A percentile compares a stretch with the other conserved stretches of the same genome.
phyloP scores from a whole-genome alignment of 2,797 vertebrate species.

The Hippopotamyrus pictus region DNA sequence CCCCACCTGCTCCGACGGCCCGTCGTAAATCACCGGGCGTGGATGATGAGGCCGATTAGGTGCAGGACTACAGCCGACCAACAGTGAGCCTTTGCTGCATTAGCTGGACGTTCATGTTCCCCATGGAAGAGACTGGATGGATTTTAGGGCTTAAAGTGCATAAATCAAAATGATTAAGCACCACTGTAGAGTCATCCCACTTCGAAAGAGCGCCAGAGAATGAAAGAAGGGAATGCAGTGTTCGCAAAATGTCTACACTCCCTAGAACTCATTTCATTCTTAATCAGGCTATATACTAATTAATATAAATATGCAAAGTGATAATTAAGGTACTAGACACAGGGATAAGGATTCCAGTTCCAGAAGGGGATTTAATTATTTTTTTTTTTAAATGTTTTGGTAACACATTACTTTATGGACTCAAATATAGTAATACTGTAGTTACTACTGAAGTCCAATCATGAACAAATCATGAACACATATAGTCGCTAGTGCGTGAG shows the following conservation, averaged over 20 bases:
- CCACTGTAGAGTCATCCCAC: neutral
- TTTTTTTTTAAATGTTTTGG: neutral
- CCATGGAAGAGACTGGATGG: neutral
- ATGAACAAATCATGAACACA: neutral
- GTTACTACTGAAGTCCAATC: neutral
- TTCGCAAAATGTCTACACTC: neutral
- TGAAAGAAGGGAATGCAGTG: neutral
- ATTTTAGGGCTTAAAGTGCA: neutral
- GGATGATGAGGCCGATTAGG: neutral
- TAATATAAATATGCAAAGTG: neutral
- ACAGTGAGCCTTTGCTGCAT: neutral
- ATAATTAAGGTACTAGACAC: neutral
- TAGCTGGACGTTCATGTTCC: neutral
- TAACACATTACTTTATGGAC: neutral
- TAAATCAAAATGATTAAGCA: neutral
- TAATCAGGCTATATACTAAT: neutral
- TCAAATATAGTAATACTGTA: neutral
- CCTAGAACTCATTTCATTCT: neutral
- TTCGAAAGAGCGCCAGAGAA: neutral
- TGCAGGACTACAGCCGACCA: neutral
- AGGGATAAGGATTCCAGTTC: neutral
- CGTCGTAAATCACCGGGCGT: conserved; percentile 31
- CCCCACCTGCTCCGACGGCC: conserved; percentile 15
- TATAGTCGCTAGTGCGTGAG: neutral
- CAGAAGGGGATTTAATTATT: neutral